Base-by-base conservation (phyloP, 1,140 invertebrate species). In the Amphibalanus amphitrite region DNA sequence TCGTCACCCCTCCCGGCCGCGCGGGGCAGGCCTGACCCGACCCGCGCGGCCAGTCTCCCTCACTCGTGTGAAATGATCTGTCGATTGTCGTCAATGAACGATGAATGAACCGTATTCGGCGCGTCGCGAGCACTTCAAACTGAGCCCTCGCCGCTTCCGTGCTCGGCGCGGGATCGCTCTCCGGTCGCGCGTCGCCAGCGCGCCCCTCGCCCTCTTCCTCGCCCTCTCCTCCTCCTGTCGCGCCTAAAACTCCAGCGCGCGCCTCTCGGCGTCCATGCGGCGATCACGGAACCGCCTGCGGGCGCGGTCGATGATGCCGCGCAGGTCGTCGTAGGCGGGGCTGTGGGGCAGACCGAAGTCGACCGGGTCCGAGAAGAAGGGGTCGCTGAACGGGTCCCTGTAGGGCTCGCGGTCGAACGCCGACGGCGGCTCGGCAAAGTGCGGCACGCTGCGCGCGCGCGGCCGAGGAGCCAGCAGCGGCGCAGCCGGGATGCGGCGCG, bases 251-350 rank as follows among this genome's bases (percentile, higher is more conserved):
- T 59, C 47, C 6, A 59, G 47, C 47, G 17, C 47, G 47, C 47
- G 47, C 6, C 47, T 8, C 47, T 59, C 47, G 20, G 47, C 47
- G 20, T 59, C 47, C 13, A 59, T 20, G 28, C 65, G 65, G 3
- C 28, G 65, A 10, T 67, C 65, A 17, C 65, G 65, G 28, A 28
- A 28, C n/a, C 65, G 65, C 10, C n/a, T 26, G 28, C 65, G 65
- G 17, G 65, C 65, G 26, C 65, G 65, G 65, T 67, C 65, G 6
- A 67, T 67, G 65, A 67, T 67, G 65, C 8, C 65, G 1, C 65
- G 65, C 65, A 67, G 26, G n/a, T 67, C 65, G 65, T 67, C 65
- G 28, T 67, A 67, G 65, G 65, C 65, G 65, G 65, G 65, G 28
- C 65, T 67, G 26, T 28, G 65, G 8, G 65, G 65, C 65, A 67